Base-by-base conservation (phyloP, 2,797 vertebrate species). In the Crocodylus rhombifer region DNA sequence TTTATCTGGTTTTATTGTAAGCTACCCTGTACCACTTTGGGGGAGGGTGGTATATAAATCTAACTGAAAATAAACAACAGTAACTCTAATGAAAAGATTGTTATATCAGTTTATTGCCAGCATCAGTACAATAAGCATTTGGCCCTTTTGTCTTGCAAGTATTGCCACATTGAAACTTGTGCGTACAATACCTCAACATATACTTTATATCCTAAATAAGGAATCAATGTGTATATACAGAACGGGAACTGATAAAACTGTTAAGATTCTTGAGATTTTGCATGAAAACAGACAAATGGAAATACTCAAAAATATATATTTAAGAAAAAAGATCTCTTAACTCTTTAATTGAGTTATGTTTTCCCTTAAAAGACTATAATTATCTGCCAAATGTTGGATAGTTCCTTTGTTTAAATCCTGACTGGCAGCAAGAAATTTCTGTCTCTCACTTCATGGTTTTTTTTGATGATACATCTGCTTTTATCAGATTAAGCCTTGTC, bases 371-470 rank as follows among this genome's bases (percentile, higher is more conserved):
- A 80, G 91, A 92, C 6, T 55, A 93, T 67, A 89, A 77, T 91
- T 87, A 23, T 58, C 85, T 82, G 81, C 26, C 60, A 93, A 87
- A 78, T 16, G 20, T 60, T 17, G 25, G 69, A 84, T 42, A 14
- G 77, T 28, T 82, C 28, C 4, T 84, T 94, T 80, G 15, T 94
- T 95, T 94, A 87, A 86, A 91, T 86, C 65, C 57, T 91, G 55
- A 82, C 58, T 86, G 60, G 14, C 65, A 89, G 79, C 7, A 36
- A 67, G 73, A 57, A 73, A 69, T 2, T 42, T 58, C 74, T 87
- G 12, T 17, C 87, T 56, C 80, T 73, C 14, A 71, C 94, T 95
- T 94, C 84, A 69, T 85, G 88, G 13, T 89, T 51, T 89, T 87
- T 88, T 42, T 92, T 69, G 86, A 82, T 11, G 20, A 87, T 77